Conservation (phyloP, 2,113 vertebrate species). For the Nipponia nippon region DNA sequence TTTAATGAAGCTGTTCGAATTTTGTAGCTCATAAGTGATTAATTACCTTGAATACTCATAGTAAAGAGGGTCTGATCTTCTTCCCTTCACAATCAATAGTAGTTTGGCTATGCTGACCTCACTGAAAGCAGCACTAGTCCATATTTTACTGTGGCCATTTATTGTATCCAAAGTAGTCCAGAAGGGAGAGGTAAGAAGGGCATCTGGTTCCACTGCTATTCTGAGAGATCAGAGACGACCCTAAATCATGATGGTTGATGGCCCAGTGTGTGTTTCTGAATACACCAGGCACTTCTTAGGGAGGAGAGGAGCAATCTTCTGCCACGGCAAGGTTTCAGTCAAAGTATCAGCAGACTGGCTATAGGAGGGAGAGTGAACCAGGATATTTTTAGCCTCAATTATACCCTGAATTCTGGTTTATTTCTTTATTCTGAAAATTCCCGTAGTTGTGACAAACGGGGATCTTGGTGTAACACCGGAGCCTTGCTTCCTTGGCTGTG, state of each 20-base stretch:
- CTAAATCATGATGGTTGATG: neutral
- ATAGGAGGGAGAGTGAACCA: neutral
- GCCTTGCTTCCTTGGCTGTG: neutral
- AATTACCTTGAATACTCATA: neutral
- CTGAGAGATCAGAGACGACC: neutral
- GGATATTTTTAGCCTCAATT: neutral
- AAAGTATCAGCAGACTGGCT: neutral
- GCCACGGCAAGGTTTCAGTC: neutral
- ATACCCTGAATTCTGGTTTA: neutral
- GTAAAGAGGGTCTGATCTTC: neutral
- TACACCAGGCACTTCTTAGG: neutral
- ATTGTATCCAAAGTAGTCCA: neutral
- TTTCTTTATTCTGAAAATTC: neutral
- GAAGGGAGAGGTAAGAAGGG: neutral
- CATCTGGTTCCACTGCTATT: neutral
- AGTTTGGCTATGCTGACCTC: neutral
- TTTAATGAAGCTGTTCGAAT: neutral
- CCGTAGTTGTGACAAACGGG: neutral
- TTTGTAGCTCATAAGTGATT: neutral
- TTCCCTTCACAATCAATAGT: neutral
- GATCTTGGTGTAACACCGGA: neutral
- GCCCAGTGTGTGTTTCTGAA: neutral
- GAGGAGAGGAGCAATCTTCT: neutral
- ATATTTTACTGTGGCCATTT: neutral
- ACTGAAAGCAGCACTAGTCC: neutral